Percentiles rank a stretch among this genome's conserved stretches.
Evolutionary conservation across 1,140 invertebrate genomes (phyloP).

Genomic region (Akabosia matsudoensis): DNA sequence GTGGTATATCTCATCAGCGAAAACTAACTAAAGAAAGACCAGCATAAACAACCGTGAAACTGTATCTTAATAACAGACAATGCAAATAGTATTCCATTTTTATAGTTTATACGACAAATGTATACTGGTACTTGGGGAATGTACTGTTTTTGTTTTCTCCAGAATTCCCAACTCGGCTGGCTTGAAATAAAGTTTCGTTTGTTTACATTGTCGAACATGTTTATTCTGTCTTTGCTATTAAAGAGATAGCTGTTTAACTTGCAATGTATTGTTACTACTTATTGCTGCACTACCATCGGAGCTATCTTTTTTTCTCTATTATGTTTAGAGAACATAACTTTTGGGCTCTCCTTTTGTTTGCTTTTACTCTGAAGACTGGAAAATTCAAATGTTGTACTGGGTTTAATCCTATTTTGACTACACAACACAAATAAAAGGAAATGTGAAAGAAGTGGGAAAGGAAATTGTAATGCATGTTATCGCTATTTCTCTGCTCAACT

Average conservation of each 20-base stretch:
- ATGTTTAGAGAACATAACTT: not conserved
- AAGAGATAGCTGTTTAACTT: not conserved
- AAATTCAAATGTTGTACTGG: constrained; percentile 21
- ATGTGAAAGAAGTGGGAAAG: not conserved
- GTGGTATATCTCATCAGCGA: too few species aligned
- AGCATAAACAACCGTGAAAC: too few species aligned
- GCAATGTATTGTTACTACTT: not conserved
- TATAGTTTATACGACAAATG: too few species aligned
- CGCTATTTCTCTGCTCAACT: too few species aligned
- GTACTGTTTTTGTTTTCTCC: too few species aligned
- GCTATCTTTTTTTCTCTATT: not conserved
- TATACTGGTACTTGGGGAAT: too few species aligned
- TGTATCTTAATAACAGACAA: too few species aligned
- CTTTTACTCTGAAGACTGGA: not conserved
- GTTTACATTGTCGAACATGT: not conserved
- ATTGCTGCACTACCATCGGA: not conserved
- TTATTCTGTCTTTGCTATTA: not conserved
- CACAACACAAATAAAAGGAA: constrained; percentile 18
- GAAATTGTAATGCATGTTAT: not conserved
- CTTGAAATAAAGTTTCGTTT: not conserved
- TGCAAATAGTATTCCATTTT: too few species aligned
- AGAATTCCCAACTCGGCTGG: not conserved
- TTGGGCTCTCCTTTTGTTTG: constrained; percentile 1
- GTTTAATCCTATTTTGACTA: constrained; percentile 21
- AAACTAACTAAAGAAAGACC: too few species aligned